A percentile compares a stretch with the other conserved stretches of the same genome.
These are phyloP conservation scores for Cryptophagus acutangulus DNA, from an alignment of 2,888 invertebrate species.

Conservation along the genomic window DNA sequence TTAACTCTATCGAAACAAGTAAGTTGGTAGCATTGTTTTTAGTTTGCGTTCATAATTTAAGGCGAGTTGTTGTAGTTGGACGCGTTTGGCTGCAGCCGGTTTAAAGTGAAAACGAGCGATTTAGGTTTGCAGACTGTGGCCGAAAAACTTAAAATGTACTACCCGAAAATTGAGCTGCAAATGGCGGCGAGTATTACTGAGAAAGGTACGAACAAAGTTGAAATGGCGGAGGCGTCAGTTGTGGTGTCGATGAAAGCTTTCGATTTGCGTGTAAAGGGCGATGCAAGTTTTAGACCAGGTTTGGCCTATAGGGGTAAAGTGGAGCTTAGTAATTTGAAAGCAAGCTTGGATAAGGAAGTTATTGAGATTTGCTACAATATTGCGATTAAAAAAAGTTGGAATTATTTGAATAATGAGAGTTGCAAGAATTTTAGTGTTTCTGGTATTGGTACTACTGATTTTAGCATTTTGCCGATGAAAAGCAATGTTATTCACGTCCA, in stretches of 20 bases:
- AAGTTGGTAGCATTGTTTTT: no score
- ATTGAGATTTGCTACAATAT: conserved; percentile 44
- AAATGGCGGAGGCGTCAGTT: conserved; percentile 57
- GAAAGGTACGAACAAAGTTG: conserved; percentile 60
- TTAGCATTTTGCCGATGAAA: conserved; percentile 40
- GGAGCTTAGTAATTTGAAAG: conserved; percentile 29
- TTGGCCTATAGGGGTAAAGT: conserved; percentile 66
- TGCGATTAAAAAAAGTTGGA: conserved; percentile 42
- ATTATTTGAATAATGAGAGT: conserved; percentile 38
- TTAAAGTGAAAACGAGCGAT: no score
- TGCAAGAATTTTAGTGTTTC: conserved; percentile 37
- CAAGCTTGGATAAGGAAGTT: conserved; percentile 28
- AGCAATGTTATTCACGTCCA: conserved; percentile 40
- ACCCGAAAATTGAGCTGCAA: conserved; percentile 30
- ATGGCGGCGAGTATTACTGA: conserved; percentile 52
- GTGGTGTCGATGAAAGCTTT: conserved; percentile 55
- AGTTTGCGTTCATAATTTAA: no score
- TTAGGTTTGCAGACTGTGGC: no score
- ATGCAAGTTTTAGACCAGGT: conserved; percentile 63
- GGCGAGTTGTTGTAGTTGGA: no score
- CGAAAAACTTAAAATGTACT: no score
- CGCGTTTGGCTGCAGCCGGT: no score
- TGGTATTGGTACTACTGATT: conserved; percentile 32
- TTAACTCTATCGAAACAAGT: conserved; percentile 3
- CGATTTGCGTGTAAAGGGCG: conserved; percentile 56